Evolutionary conservation across 2,888 invertebrate species (phyloP).

Genomic region (Papilio gigon): DNA sequence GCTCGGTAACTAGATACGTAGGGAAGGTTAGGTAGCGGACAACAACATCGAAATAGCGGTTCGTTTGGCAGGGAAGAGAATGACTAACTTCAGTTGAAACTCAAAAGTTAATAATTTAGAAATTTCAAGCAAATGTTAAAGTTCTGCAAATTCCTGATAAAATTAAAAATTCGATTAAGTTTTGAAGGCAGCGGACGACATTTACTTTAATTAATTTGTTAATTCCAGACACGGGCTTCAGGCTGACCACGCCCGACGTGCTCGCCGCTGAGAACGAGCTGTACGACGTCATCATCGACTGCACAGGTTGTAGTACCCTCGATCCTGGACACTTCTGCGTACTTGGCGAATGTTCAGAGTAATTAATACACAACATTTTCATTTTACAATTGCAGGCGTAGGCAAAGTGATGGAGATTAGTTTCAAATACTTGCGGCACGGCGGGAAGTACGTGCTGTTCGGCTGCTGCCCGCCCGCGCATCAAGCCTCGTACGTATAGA

Average conservation of each 20-base stretch:
- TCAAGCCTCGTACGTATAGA: constrained; percentile 60
- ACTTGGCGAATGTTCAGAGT: background rate
- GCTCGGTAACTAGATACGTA: constrained; percentile 65
- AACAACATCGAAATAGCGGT: too few relatives aligned
- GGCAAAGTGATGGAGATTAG: constrained; percentile 86
- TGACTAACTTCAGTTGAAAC: too few relatives aligned
- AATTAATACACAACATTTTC: background rate
- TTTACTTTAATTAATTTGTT: too few relatives aligned
- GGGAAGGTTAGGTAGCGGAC: too few relatives aligned
- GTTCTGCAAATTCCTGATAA: too few relatives aligned
- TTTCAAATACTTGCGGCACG: constrained; percentile 79
- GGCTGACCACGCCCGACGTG: constrained; percentile 80
- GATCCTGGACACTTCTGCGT: background rate
- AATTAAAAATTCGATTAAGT: too few relatives aligned
- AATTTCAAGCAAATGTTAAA: too few relatives aligned
- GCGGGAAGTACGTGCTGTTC: constrained; percentile 86
- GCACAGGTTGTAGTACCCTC: constrained; percentile 82
- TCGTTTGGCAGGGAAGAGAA: too few relatives aligned
- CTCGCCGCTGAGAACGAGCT: constrained; percentile 73
- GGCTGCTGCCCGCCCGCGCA: constrained; percentile 83
- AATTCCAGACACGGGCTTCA: constrained; percentile 84
- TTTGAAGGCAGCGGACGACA: too few relatives aligned
- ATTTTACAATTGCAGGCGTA: constrained; percentile 63
- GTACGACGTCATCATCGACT: constrained; percentile 87
- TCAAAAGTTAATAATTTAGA: too few relatives aligned